Base-by-base conservation (phyloP, 2,888 invertebrate species). In the Nowickia ferox region DNA sequence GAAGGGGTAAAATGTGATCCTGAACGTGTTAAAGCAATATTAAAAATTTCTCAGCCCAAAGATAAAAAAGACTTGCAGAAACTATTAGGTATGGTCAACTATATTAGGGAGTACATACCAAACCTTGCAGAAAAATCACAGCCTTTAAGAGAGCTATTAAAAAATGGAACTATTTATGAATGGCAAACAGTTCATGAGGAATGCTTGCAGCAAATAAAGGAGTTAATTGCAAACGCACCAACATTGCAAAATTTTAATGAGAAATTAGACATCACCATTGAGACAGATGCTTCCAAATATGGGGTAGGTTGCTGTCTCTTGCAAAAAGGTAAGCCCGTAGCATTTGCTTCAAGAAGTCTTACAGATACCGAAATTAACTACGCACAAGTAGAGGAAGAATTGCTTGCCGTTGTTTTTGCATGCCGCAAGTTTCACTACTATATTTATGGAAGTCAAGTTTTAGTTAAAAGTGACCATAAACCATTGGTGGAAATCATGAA, bases 371-470 rank as follows among this genome's bases (percentile, higher is more conserved):
- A 68, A 91, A 19, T 89, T 78, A 90, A 88, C 30, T 92, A 90
- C 78, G 88, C 91, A 5, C 91, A 92, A 88, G 91, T 92, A 15
- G 91, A 92, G 88, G 92, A 92, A 86, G 90, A 92, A 87, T 75
- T 91, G 6, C 85, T 92, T 66, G 90, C 91, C 2, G 30, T 59
- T 88, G 91, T 89, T 9, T 90, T 89, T 87, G 89, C 90, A 13
- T 89, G 88, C 13, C 87, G 88, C 76, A 91, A 91, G 87, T 92
- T 92, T 88, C 90, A 91, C 87, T 89, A 89, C 53, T 90, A 89
- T 87, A 88, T 90, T 10, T 89, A 89, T 88, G 89, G 89, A 2
- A 71, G 84, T 40, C 46, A 88, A 80, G 63, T 89, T 17, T 83
- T 61, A 38, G 85, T 89, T 17, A 74, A 88, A 66, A 90, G 89